These are phyloP conservation scores for Enteromius paludinosus DNA, from an alignment of 2,797 vertebrate species.

Conservation along the genomic window DNA sequence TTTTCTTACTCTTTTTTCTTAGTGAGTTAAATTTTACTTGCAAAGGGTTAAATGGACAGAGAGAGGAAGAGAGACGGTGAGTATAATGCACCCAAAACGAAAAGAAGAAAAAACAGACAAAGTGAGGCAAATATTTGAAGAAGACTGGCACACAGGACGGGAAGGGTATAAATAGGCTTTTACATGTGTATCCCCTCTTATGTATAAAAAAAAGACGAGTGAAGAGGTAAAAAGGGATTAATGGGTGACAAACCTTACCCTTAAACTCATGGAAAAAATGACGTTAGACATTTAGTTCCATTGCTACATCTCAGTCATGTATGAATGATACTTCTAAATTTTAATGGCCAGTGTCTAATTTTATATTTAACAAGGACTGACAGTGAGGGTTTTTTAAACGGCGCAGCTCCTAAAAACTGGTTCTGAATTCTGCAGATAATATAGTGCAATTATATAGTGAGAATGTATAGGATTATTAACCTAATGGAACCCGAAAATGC, in stretches of 20 bases:
- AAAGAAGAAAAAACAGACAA: neutral
- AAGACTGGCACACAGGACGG: constrained; percentile 17
- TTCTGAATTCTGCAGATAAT: neutral
- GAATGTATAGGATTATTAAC: neutral
- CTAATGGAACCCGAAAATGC: neutral
- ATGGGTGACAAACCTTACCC: neutral
- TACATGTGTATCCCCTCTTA: neutral
- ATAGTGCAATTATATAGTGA: neutral
- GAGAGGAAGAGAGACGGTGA: neutral
- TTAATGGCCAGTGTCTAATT: neutral
- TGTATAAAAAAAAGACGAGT: neutral
- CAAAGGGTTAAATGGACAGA: neutral
- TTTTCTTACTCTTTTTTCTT: neutral
- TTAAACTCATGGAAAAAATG: neutral
- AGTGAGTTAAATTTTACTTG: neutral
- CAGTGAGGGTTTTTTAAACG: neutral
- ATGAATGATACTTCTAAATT: neutral
- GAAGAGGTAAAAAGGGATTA: neutral
- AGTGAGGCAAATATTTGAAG: constrained; percentile 37
- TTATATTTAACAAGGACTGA: neutral
- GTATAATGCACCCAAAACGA: neutral
- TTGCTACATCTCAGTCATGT: neutral
- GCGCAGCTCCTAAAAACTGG: neutral
- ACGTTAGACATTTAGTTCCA: neutral
- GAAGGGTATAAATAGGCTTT: neutral